A percentile compares a stretch with the other conserved stretches of the same genome.
phyloP scores from a whole-genome alignment of 1,140 invertebrate genomes.

The Cherax destructor region DNA sequence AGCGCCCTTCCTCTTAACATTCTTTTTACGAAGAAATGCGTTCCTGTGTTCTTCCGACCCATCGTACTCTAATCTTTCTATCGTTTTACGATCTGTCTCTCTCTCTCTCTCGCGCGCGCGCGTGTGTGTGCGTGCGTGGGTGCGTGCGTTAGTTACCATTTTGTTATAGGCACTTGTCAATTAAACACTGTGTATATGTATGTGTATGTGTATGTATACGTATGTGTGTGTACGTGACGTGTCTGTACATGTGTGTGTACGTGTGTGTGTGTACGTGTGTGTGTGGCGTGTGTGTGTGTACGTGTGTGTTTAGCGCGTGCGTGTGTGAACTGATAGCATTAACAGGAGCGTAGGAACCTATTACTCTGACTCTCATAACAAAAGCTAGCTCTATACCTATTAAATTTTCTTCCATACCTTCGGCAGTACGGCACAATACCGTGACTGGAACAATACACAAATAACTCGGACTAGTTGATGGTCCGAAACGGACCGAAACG shows the following conservation, averaged over 20 bases:
- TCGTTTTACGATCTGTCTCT: not conserved
- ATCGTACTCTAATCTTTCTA: not conserved
- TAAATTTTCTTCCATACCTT: too few relatives aligned
- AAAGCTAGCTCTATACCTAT: not conserved
- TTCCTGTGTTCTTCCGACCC: not conserved
- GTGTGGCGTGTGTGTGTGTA: not conserved
- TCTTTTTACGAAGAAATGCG: not conserved
- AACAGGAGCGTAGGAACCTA: not conserved
- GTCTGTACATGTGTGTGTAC: not conserved
- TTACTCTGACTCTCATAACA: not conserved
- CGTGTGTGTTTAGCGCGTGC: not conserved
- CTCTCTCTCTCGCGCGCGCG: too few relatives aligned
- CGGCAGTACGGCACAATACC: too few relatives aligned
- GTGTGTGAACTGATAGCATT: not conserved
- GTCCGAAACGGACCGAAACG: not conserved
- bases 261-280: not conserved
- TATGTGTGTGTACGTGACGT: not conserved
- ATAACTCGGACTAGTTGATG: not conserved
- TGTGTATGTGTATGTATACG: not conserved
- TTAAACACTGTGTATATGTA: not conserved
- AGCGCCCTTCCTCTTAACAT: not conserved
- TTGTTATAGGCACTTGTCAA: too few relatives aligned
- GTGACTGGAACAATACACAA: not conserved
- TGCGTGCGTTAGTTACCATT: not conserved
- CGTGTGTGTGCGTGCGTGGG: not conserved